Conservation (phyloP, 2,888 invertebrate genomes). For the Cotesia congregata region DNA sequence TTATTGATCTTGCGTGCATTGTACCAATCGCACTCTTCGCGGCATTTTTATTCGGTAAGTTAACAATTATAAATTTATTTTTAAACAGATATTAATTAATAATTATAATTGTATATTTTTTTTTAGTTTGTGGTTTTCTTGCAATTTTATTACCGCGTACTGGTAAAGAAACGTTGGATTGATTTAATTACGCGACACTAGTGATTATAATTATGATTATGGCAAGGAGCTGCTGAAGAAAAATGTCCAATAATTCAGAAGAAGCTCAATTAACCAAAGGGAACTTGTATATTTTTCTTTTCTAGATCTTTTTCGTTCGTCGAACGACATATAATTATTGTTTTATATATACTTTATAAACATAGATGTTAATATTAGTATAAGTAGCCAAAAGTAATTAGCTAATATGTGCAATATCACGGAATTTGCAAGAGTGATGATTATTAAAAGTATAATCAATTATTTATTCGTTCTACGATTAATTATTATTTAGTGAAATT, state of each 20-base stretch:
- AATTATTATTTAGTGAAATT: not conserved
- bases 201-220: not conserved
- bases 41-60: slow-evolving; percentile 81
- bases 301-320: not conserved
- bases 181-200: slow-evolving; percentile 49
- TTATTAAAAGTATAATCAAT: not conserved
- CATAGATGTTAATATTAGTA: not conserved
- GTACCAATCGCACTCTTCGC: slow-evolving; percentile 82
- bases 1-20: slow-evolving; percentile 84
- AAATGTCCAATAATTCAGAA: not conserved
- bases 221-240: not conserved
- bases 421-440: slow-evolving; percentile 13
- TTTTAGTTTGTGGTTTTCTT: slow-evolving; percentile 80
- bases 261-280: not conserved
- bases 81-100: slow-evolving; percentile 21
- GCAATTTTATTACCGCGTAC: slow-evolving; percentile 84
- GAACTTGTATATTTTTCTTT: not conserved
- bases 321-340: not conserved
- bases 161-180: slow-evolving; percentile 81
- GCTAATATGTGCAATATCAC: not conserved
- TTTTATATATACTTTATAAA: not conserved
- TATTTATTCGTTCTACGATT: slow-evolving; percentile 19
- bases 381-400: not conserved
- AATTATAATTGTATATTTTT: slow-evolving; percentile 48
- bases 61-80: slow-evolving; percentile 20